Base-by-base conservation (phyloP, 2,113 vertebrate species). In the Paraplagusia blochii region DNA sequence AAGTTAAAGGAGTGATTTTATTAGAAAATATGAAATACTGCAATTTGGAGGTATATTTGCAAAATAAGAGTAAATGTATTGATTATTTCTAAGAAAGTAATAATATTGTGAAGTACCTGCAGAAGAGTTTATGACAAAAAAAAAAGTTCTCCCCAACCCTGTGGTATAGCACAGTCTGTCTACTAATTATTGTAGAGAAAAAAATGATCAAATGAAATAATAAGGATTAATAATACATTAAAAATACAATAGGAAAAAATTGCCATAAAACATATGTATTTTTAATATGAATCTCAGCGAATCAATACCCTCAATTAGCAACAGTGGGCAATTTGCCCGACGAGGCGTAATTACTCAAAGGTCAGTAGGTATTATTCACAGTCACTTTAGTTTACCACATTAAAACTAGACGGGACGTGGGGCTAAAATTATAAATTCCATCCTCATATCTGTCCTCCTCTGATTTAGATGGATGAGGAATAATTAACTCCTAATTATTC, bases 401-500 rank as follows among this genome's bases (percentile, higher is more conserved):
- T 94, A 94, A 80, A 85, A 95, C 92, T 91, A 96, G 95, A 98
- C 93, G 93, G 93, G 93, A 95, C 77, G 90, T 90, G 86, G 92
- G 94, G 94, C 93, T 93, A 88, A 95, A 87, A 98, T 96, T 97
- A 97, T 95, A 93, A 93, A 98, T 98, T 96, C 95, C 92, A 95
- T 95, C 93, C 94, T 93, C 95, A 95, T 96, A 95, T 96, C 93
- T 95, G 93, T 97, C 94, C 92, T 92, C 93, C 94, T 94, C 93
- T 96, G 95, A 98, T 98, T 94, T 95, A 98, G 95, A 98, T 98
- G 94, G 95, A 98, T 98, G 95, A 94, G 97, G 94, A 97, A 98
- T 97, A 98, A 98, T 97, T 97, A 98, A 96, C 93, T 96, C 93
- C 95, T 96, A 98, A 98, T 98, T 98, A 98, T 98, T 97, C 95